Evolutionary conservation across 2,113 vertebrate species (phyloP), one percentile per base, ranked within the genome.

Genomic region (Erythrolamprus reginae): DNA sequence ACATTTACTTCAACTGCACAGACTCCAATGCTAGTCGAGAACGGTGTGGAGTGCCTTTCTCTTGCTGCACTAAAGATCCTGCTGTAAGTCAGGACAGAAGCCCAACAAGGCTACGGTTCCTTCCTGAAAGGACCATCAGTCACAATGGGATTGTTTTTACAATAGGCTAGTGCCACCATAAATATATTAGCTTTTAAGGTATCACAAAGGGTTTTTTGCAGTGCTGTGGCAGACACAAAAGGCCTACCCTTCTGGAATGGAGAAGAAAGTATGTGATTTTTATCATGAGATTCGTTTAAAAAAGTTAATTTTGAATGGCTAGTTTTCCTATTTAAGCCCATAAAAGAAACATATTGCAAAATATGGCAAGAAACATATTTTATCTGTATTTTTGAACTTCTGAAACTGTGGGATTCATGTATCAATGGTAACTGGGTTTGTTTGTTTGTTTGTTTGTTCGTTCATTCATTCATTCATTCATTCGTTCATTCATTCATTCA

Each of bases 1-100:
- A 99, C 96, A 98, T 99, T 96, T 99, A 99, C 93, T 99, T 99
- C 95, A 99, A 99, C 96, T 99, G 99, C 95, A 99, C 98, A 8
- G 98, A 99, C 53, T 97, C 96, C 93, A 99, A 99, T 0, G 98
- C 98, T 26, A 99, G 99, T 92, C 97, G 99, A 92, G 99, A 99
- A 93, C 98, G 98, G 92, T 99, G 99, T 15, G 99, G 99, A 0
- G 99, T 99, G 86, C 99, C 99, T 0, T 99, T 99, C 95, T 99
- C 99, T 91, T 99, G 99, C 96, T 99, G 99, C 92, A 99, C 98
- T 93, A 99, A 99, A 95, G 99, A 99, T 90, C 99, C 99, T 0
- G 98, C 98, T 15, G 99, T 99, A 97, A 96, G 98, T 93, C 86
- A 26, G 17, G 47, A 28, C 24, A 56, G 84, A 10, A 82, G 51